phyloP scores from a whole-genome alignment of 2,113 vertebrate genomes.

The Hippocampus abdominalis region DNA sequence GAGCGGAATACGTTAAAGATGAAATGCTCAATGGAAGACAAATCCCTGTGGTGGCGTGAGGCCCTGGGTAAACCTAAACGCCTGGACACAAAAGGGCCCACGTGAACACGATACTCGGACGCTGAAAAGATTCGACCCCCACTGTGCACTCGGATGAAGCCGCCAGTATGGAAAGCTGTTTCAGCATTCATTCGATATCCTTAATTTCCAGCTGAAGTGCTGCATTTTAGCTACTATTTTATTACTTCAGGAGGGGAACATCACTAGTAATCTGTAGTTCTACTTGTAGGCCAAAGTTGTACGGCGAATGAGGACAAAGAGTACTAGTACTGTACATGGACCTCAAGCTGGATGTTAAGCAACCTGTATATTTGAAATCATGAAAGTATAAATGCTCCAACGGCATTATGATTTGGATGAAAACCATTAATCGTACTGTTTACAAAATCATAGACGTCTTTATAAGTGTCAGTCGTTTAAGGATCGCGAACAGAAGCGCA shows the following conservation, averaged over 20 bases:
- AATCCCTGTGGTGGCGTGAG: conserved; percentile 14
- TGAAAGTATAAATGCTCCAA: no score
- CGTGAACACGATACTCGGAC: conserved; percentile 17
- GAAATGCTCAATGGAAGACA: conserved; percentile 22
- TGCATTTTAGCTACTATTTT: no score
- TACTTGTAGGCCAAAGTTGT: no score
- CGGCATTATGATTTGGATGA: neutral
- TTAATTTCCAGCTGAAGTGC: neutral
- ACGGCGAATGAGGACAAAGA: no score
- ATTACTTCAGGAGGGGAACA: no score
- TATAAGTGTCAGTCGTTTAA: neutral
- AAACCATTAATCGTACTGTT: neutral
- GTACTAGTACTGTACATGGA: neutral
- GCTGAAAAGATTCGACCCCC: conserved; percentile 46
- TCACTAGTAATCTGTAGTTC: no score
- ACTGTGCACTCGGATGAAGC: conserved; percentile 48
- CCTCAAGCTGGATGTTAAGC: neutral
- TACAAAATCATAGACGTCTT: neutral
- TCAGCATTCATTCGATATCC: neutral
- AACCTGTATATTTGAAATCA: no score
- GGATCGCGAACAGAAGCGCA: neutral
- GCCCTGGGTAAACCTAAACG: conserved; percentile 1
- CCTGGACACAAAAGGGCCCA: neutral
- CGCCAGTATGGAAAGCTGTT: conserved; percentile 11
- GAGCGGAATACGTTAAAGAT: neutral